phyloP scores from a whole-genome alignment of 1,140 invertebrate genomes.

The Homalodisca vitripennis region DNA sequence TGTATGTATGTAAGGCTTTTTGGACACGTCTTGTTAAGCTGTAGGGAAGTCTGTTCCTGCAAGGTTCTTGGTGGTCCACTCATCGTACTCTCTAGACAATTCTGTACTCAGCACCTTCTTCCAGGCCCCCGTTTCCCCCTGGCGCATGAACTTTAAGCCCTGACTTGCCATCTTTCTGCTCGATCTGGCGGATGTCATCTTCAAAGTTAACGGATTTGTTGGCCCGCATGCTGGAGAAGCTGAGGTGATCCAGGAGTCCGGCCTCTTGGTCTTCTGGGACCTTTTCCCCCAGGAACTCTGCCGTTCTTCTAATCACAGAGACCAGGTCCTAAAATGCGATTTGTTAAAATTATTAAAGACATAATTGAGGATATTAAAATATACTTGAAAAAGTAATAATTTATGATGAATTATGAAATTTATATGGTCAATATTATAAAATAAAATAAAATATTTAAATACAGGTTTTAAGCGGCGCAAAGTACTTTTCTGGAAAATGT shows the following conservation, averaged over 20 bases:
- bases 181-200: conserved; percentile 35
- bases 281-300: conserved; percentile 67
- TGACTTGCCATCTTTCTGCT: conserved; percentile 40
- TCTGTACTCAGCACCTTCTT: conserved; percentile 51
- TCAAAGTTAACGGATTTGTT: conserved; percentile 42
- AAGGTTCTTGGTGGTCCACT: conserved; percentile 54
- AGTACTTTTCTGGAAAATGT: too few relatives aligned
- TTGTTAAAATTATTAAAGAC: neutral
- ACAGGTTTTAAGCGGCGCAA: too few relatives aligned
- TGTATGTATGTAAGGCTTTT: too few relatives aligned
- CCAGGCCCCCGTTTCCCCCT: conserved; percentile 48
- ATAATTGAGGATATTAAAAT: too few relatives aligned
- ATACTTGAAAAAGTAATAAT: too few relatives aligned
- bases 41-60: conserved; percentile 39
- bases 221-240: conserved; percentile 64
- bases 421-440: too few relatives aligned
- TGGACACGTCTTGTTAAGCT: too few relatives aligned
- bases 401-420: too few relatives aligned
- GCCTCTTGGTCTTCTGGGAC: conserved; percentile 63
- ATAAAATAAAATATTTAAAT: too few relatives aligned
- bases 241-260: conserved; percentile 69
- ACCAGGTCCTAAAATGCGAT: conserved; percentile 53
- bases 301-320: conserved; percentile 62
- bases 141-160: conserved; percentile 55
- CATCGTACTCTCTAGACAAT: conserved; percentile 54